Conservation (phyloP, 2,113 vertebrate genomes). For the Phrynosoma platyrhinos region DNA sequence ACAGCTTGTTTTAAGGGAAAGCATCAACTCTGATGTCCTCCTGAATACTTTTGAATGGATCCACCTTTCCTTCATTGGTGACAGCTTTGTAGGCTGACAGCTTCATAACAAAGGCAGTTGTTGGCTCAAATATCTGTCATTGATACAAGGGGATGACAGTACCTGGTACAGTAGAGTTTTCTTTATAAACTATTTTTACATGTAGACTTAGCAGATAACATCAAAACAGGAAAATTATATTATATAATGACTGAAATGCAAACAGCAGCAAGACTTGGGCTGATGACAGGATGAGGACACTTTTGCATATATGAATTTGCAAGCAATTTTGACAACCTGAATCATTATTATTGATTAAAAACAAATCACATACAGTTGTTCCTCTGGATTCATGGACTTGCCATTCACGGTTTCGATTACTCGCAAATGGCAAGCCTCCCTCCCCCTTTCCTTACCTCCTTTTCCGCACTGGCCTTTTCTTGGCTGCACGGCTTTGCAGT, state of each 20-base stretch:
- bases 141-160: not conserved
- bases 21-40: constrained; percentile 24
- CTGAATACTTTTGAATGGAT: constrained; percentile 25
- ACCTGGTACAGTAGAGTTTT: not conserved
- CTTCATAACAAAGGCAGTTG: constrained; percentile 20
- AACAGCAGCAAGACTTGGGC: not conserved
- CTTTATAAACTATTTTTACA: not conserved
- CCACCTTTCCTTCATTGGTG: constrained; percentile 26
- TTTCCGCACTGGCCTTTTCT: no score
- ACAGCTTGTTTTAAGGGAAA: constrained; percentile 53
- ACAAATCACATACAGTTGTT: not conserved
- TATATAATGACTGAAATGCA: not conserved
- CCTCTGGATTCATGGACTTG: no score
- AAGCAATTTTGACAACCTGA: not conserved
- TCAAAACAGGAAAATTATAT: not conserved
- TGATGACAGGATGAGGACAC: not conserved
- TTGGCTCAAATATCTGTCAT: constrained; percentile 16
- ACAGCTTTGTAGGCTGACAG: constrained; percentile 21
- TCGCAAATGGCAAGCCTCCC: no score
- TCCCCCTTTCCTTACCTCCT: no score
- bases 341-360: not conserved
- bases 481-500: no score
- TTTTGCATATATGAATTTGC: not conserved
- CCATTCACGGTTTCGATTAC: no score
- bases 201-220: not conserved